Evolutionary conservation across 37 sponge, comb jelly and placozoan genomes (phyloP).

Genomic region (Halichondria panicea): DNA sequence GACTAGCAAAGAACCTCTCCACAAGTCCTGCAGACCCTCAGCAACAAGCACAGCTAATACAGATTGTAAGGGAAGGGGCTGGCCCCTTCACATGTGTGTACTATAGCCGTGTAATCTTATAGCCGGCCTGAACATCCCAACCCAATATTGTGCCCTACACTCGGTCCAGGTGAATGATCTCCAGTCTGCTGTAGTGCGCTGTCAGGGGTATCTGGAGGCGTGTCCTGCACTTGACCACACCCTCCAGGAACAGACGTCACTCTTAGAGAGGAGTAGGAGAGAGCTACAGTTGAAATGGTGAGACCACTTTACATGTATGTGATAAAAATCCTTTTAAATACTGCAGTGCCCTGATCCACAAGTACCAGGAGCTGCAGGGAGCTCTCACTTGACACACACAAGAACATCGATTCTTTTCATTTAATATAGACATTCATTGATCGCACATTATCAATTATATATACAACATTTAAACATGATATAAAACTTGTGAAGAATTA

Average conservation of each 20-base stretch:
- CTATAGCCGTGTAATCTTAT: neutral
- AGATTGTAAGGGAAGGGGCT: neutral
- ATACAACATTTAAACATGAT: neutral
- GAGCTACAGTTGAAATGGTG: slow-evolving; percentile 40
- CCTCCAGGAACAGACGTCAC: slow-evolving; percentile 27
- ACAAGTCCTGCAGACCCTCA: slow-evolving; percentile 27
- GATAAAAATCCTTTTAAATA: neutral
- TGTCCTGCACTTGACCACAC: slow-evolving; percentile 39
- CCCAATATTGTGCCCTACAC: neutral
- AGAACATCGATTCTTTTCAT: neutral
- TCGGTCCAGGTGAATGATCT: slow-evolving; percentile 44
- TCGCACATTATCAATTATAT: neutral
- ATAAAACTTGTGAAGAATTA: neutral
- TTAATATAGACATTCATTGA: neutral
- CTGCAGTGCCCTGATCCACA: too few species aligned
- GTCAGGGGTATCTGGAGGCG: slow-evolving; percentile 19
- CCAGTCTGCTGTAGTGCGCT: slow-evolving; percentile 32
- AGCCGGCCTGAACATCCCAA: neutral
- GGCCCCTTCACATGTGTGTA: neutral
- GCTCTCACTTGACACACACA: neutral
- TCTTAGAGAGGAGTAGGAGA: slow-evolving; percentile 31
- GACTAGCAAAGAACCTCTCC: slow-evolving; percentile 27
- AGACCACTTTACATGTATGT: neutral
- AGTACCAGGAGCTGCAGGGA: too few species aligned
- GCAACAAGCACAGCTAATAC: slow-evolving; percentile 7